phyloP scores from a whole-genome alignment of 1,140 invertebrate genomes.

The Ladona fulva region DNA sequence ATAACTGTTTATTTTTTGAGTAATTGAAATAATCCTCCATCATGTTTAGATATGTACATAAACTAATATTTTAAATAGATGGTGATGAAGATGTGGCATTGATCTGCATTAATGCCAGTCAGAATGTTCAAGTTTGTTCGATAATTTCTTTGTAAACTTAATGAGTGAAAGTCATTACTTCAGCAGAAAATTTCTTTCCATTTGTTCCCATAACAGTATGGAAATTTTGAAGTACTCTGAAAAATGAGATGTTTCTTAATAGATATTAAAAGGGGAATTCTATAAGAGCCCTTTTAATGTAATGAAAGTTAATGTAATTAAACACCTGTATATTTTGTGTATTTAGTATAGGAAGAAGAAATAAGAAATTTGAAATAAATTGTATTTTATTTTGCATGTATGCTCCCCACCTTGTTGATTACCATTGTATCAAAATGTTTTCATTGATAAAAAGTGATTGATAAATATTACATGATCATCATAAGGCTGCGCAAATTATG shows the following conservation, averaged over 20 bases:
- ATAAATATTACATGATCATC: too few relatives aligned
- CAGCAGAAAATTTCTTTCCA: not conserved
- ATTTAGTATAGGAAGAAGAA: not conserved
- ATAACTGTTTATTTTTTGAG: not conserved
- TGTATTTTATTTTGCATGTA: not conserved
- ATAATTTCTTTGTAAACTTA: not conserved
- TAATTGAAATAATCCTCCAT: not conserved
- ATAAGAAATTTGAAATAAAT: not conserved
- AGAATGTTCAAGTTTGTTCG: not conserved
- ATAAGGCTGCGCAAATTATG: too few relatives aligned
- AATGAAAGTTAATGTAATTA: not conserved
- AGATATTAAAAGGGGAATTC: not conserved
- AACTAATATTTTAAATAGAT: not conserved
- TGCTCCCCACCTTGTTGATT: too few relatives aligned
- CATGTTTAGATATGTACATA: not conserved
- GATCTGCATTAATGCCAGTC: not conserved
- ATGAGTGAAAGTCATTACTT: not conserved
- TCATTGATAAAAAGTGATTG: too few relatives aligned
- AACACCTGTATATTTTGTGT: slow-evolving; percentile 1
- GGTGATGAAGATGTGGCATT: not conserved
- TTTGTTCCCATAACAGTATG: not conserved
- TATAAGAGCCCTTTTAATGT: not conserved
- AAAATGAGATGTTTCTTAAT: not conserved
- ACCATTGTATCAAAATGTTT: too few relatives aligned
- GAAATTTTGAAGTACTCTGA: not conserved